Conservation (phyloP, 1,140 invertebrate genomes). For the Drosophila bocqueti region DNA sequence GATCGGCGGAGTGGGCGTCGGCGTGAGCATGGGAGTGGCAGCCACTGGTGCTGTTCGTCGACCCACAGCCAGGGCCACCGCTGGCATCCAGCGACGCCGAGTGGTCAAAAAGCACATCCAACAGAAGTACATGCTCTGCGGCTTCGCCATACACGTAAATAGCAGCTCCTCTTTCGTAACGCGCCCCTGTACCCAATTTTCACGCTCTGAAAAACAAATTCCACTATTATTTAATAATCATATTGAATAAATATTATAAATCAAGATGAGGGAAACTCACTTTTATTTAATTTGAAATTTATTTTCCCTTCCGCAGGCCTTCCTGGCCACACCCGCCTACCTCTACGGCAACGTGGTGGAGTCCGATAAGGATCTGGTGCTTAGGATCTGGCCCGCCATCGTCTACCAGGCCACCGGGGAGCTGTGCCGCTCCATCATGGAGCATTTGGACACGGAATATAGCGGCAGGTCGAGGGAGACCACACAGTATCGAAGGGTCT, state of each 20-base stretch:
- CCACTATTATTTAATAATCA: no score
- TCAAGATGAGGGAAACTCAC: no score
- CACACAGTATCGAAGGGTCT: slow-evolving; percentile 67
- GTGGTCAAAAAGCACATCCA: slow-evolving; percentile 84
- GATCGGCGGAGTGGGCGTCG: slow-evolving; percentile 20
- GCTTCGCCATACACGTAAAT: slow-evolving; percentile 84
- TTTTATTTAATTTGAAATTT: background rate
- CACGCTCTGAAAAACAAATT: background rate
- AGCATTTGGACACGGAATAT: slow-evolving; percentile 79
- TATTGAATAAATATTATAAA: background rate
- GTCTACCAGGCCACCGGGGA: slow-evolving; percentile 82
- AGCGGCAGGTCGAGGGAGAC: slow-evolving; percentile 76
- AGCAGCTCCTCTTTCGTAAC: slow-evolving; percentile 11
- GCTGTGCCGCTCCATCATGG: slow-evolving; percentile 79
- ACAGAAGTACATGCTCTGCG: slow-evolving; percentile 84
- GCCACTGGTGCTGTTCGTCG: slow-evolving; percentile 47
- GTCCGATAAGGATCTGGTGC: slow-evolving; percentile 80
- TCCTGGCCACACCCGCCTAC: slow-evolving; percentile 80
- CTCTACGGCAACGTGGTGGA: slow-evolving; percentile 82
- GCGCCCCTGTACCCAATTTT: background rate
- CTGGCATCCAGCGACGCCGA: slow-evolving; percentile 76
- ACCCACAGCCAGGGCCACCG: slow-evolving; percentile 67
- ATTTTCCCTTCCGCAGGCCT: slow-evolving; percentile 56
- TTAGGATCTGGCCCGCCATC: slow-evolving; percentile 82
- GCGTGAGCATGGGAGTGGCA: slow-evolving; percentile 15